These are phyloP conservation scores for Orchesella flavescens DNA, from an alignment of 2,888 invertebrate species.

Conservation along the genomic window DNA sequence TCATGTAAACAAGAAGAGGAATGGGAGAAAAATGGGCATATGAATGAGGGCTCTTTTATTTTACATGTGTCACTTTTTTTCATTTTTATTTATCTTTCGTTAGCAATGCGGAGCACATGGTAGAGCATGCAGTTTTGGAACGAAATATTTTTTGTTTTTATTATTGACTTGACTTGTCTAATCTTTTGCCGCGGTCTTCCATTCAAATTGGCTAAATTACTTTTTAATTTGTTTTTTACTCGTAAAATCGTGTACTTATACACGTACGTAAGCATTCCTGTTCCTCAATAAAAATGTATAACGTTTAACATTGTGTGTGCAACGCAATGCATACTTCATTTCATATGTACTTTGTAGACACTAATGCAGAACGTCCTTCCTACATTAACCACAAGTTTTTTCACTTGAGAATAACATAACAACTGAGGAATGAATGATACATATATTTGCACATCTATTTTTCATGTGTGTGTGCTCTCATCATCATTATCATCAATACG, in stretches of 20 bases:
- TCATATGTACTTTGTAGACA: background rate
- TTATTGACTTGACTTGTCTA: slow-evolving; percentile 20
- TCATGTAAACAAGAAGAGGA: slow-evolving; percentile 24
- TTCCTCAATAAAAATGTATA: background rate
- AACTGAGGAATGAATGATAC: background rate
- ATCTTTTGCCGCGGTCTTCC: slow-evolving; percentile 55
- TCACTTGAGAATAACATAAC: background rate
- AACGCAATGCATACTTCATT: background rate
- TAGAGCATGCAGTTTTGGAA: background rate
- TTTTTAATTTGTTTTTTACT: slow-evolving; percentile 60
- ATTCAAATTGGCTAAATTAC: slow-evolving; percentile 61
- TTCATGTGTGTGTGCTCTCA: background rate
- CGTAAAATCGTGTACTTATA: background rate
- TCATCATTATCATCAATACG: slow-evolving; percentile 5
- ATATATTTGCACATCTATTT: too few relatives aligned
- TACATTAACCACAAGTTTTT: background rate
- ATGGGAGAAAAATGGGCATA: background rate
- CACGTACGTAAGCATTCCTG: background rate
- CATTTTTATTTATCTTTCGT: background rate
- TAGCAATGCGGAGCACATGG: background rate
- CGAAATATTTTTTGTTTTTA: too few relatives aligned
- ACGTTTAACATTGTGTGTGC: background rate
- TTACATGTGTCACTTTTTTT: background rate
- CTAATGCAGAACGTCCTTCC: background rate
- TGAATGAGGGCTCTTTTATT: background rate